phyloP scores from a whole-genome alignment of 2,113 vertebrate species.

The Mellivora capensis region DNA sequence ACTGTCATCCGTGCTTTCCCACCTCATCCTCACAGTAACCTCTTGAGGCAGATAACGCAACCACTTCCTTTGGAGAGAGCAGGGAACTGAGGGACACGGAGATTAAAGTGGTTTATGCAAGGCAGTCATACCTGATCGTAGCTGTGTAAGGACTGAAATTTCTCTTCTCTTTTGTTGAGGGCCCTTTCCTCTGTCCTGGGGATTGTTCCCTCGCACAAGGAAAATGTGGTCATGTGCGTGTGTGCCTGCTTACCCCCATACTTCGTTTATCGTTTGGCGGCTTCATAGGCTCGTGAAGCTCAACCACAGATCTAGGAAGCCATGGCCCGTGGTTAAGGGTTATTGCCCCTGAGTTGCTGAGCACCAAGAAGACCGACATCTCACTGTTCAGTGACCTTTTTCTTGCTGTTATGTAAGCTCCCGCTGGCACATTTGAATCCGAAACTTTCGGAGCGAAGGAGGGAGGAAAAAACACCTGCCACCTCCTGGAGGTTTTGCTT shows the following conservation, averaged over 20 bases:
- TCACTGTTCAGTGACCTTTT: neutral
- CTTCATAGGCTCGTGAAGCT: neutral
- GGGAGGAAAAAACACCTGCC: neutral
- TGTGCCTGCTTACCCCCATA: neutral
- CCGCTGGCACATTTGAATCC: neutral
- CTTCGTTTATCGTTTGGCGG: neutral
- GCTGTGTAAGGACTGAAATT: neutral
- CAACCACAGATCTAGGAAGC: neutral
- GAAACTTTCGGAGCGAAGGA: conserved; percentile 4
- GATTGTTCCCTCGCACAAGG: neutral
- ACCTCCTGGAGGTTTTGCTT: neutral
- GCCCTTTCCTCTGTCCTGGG: neutral
- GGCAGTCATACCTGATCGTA: neutral
- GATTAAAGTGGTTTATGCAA: neutral
- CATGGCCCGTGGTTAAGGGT: neutral
- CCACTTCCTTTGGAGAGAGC: neutral
- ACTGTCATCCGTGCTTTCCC: neutral
- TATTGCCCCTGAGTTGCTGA: neutral
- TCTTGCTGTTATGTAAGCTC: neutral
- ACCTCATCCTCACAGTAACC: neutral
- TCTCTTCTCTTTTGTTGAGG: neutral
- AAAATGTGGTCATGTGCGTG: neutral
- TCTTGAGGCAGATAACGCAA: conserved; percentile 8
- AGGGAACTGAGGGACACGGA: neutral
- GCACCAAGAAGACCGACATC: neutral